These are phyloP conservation scores for Stramonita haemastoma DNA, from an alignment of 2,888 invertebrate species.

Conservation along the genomic window DNA sequence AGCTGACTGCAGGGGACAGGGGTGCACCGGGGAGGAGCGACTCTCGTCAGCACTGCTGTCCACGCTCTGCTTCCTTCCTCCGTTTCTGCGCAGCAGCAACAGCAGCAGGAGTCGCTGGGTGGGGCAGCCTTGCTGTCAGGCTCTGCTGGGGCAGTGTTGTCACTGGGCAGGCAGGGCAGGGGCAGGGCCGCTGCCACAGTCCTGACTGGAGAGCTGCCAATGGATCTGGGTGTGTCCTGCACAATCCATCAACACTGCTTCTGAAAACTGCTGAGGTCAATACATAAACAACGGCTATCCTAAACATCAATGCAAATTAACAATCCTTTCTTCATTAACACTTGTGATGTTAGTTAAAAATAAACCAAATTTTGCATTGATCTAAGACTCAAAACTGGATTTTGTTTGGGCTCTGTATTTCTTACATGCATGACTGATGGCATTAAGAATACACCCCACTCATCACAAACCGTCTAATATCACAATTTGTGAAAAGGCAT, in stretches of 20 bases:
- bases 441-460: no score
- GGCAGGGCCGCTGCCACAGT: constrained; percentile 48
- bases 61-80: constrained; percentile 20
- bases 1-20: background rate
- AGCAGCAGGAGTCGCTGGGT: background rate
- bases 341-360: no score
- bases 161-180: constrained; percentile 24
- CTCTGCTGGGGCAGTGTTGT: constrained; percentile 21
- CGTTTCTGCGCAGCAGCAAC: background rate
- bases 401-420: no score
- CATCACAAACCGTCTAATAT: no score
- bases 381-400: no score
- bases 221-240: constrained; percentile 55
- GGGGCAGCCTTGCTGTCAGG: constrained; percentile 13
- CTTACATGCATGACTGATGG: no score
- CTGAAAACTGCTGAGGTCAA: no score
- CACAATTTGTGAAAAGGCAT: background rate
- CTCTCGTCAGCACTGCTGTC: constrained; percentile 34
- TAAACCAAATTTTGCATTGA: no score
- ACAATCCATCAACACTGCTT: background rate
- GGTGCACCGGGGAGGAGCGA: background rate
- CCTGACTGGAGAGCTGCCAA: constrained; percentile 61
- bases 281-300: no score
- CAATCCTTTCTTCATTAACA: no score
- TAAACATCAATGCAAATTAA: no score